Evolutionary conservation across 2,113 vertebrate species (phyloP).

Genomic region (Orcinus orca): DNA sequence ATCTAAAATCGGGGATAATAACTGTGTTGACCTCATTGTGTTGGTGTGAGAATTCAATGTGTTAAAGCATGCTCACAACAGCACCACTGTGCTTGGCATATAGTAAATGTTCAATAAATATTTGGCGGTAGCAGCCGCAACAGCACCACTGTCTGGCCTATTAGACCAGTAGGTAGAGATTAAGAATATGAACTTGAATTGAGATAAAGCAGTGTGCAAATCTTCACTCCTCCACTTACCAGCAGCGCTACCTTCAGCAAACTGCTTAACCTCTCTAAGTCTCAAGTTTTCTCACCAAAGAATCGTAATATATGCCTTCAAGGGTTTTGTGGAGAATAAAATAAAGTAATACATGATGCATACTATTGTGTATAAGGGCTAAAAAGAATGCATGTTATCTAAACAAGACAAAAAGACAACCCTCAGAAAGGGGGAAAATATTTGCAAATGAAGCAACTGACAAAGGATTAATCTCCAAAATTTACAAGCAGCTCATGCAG

Average conservation of each 20-base stretch:
- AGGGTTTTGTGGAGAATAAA: neutral
- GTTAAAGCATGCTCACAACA: too few relatives aligned
- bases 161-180: neutral
- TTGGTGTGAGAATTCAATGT: neutral
- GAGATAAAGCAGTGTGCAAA: neutral
- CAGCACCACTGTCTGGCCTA: neutral
- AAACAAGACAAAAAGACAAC: too few relatives aligned
- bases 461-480: too few relatives aligned
- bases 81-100: neutral
- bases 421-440: too few relatives aligned
- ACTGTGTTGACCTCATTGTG: neutral
- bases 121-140: neutral
- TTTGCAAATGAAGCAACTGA: too few relatives aligned
- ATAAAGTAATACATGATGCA: neutral
- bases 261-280: neutral
- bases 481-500: too few relatives aligned
- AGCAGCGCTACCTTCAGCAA: neutral
- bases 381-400: neutral
- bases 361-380: neutral
- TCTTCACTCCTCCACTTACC: neutral
- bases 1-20: neutral
- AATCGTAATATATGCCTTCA: neutral
- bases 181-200: neutral
- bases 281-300: neutral
- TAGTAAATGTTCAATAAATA: neutral